Evolutionary conservation across 2,797 vertebrate species (phyloP), one percentile per base, ranked within the genome.

Genomic region (Chelidonichthys spinosus): DNA sequence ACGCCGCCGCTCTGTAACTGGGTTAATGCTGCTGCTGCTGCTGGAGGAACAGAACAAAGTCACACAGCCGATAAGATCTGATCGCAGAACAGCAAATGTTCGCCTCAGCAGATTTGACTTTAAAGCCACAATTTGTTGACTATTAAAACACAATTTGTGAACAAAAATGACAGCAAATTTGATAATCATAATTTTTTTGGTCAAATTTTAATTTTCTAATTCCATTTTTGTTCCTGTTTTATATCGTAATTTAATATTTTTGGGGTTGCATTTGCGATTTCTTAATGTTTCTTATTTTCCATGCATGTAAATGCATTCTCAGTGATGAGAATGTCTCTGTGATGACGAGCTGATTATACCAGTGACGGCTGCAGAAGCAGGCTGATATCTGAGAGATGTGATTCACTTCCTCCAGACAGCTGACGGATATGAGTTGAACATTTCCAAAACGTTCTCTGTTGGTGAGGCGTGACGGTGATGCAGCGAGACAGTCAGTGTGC

Each of bases 1-100:
- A 17, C 64, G 25, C 3, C n/a, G 1, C 56, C 3, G 70, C 36
- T 53, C 53, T 77, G 74, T 56, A 86, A 82, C 71, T 88, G 70
- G 87, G 86, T 89, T 85, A 87, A 89, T 73, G 79, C 78, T 52
- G 37, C 83, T 62, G 37, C 83, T 62, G 74, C 78, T 58, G 85
- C 53, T 15, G 53, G 42, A 7, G 44, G 62, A 66, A 39, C 72
- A 66, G 18, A 4, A 35, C 65, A 46, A 56, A 47, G 54, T 63
- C 54, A 65, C 9, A 7, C 68, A 75, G 56, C 65, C 40, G 68
- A 72, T 65, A 25, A 59, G 62, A 63, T 6, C 52, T 47, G 62
- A 65, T 66, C 58, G 61, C 54, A 58, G 46, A 43, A 53, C 49
- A 46, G 33, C 18, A 11, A 14, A n/a, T n/a, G 32, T 7, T 49